Percentiles rank a stretch among this genome's conserved stretches.
These are phyloP conservation scores for Ceyx melanurus DNA, from an alignment of 2,113 vertebrate genomes.

Conservation along the genomic window DNA sequence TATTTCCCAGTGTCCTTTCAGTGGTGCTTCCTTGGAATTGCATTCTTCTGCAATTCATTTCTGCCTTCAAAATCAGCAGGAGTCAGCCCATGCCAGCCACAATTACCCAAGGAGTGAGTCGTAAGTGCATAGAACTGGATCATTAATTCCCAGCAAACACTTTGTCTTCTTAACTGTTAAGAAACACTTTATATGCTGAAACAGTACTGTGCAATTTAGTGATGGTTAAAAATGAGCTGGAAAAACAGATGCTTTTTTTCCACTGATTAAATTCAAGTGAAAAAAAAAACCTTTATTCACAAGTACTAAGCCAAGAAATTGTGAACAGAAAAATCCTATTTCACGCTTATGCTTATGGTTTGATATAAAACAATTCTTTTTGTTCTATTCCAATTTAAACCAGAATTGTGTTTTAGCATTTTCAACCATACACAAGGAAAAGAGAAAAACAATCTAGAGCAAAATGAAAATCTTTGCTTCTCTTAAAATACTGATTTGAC, in stretches of 20 bases:
- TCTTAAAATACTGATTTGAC: background rate
- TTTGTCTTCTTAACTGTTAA: background rate
- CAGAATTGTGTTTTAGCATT: background rate
- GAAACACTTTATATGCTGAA: background rate
- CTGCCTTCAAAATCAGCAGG: background rate
- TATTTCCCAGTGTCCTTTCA: background rate
- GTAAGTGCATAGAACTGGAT: background rate
- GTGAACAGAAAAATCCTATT: background rate
- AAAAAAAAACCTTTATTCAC: background rate
- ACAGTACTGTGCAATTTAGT: background rate
- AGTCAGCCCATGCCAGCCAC: background rate
- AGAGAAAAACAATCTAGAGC: background rate
- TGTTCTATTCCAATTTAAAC: background rate
- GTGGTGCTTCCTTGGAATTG: no score
- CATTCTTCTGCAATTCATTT: background rate
- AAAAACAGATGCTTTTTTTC: background rate
- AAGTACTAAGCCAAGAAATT: background rate
- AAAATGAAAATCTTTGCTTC: background rate
- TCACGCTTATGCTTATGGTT: background rate
- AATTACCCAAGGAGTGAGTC: background rate
- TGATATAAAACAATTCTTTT: background rate
- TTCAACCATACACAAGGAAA: background rate
- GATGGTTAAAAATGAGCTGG: background rate
- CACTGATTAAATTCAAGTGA: background rate
- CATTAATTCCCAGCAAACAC: background rate